Base-by-base conservation (phyloP, 2,113 vertebrate species). In the Otis tarda region DNA sequence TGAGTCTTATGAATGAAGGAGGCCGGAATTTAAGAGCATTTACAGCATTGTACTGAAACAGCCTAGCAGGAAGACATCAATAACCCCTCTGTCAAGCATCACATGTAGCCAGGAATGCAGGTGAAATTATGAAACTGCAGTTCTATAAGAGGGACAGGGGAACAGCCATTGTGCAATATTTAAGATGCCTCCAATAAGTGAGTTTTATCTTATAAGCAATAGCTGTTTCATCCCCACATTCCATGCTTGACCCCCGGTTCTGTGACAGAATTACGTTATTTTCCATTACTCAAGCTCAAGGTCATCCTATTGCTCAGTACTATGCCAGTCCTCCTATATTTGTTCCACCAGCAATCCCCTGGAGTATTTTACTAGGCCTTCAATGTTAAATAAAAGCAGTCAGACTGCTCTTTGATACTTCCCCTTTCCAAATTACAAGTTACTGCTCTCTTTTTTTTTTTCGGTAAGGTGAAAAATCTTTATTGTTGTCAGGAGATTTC, bases 1-100 rank as follows among this genome's bases (percentile, higher is more conserved):
- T 0, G 0, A 52, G 33, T 3, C n/a, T 18, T 24, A 50, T 0
- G 5, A 77, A 37, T 1, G 2, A 53, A 35, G 9, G 24, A 8
- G 24, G 20, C 5, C 64, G 64, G 61, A 70, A 69, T n/a, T 7
- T 13, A 20, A 50, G 39, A 35, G 31, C 5, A 43, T 12, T 39
- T 37, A 4, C 0, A 74, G 27, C 19, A 43, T 2, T 28, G 13
- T 12, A 56, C 6, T 9, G 30, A 64, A 75, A 14, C 39, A 19
- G 33, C 5, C 52, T 7, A 31, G 21, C 12, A 70, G 47, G 19
- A 53, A 43, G 28, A 24, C 22, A 56, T 5, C 4, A 5, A 15
- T 7, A 78, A 57, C 9, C 30, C 35, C 43, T 27, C 75, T n/a
- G 47, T 14, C 35, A 9, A 52, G 15, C 33, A 41, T 3, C 16